phyloP scores from a whole-genome alignment of 2,113 vertebrate species.

The Eulemur rufifrons region DNA sequence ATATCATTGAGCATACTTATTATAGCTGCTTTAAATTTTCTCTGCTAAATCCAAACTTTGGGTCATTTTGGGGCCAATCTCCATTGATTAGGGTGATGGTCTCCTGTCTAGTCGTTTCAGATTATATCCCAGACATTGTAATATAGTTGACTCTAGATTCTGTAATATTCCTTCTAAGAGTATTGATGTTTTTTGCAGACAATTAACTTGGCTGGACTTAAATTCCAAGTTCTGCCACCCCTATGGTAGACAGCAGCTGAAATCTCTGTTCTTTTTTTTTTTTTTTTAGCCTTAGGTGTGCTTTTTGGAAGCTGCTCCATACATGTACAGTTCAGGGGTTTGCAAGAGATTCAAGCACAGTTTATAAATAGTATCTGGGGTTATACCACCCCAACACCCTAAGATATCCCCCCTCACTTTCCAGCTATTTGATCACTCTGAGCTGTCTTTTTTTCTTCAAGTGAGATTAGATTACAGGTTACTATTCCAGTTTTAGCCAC shows the following conservation, averaged over 20 bases:
- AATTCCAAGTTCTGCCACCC: neutral
- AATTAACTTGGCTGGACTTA: neutral
- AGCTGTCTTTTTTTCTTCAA: constrained; percentile 33
- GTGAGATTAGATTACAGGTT: neutral
- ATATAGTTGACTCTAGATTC: neutral
- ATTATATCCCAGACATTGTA: neutral
- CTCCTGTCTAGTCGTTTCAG: neutral
- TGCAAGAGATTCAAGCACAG: neutral
- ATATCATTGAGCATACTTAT: neutral
- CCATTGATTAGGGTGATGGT: neutral
- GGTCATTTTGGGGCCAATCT: neutral
- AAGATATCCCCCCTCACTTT: neutral
- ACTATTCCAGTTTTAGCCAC: neutral
- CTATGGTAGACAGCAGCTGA: neutral
- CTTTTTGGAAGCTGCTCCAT: neutral
- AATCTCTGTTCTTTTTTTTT: neutral
- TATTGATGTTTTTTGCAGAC: neutral
- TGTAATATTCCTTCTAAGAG: neutral
- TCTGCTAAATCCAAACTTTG: neutral
- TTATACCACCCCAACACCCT: neutral
- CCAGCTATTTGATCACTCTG: neutral
- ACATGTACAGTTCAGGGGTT: neutral
- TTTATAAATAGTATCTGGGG: neutral
- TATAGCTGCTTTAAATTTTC: constrained; percentile 33
- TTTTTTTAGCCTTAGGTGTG: neutral